Evolutionary conservation across 2,113 vertebrate species (phyloP).

Genomic region (Jacana jacana): DNA sequence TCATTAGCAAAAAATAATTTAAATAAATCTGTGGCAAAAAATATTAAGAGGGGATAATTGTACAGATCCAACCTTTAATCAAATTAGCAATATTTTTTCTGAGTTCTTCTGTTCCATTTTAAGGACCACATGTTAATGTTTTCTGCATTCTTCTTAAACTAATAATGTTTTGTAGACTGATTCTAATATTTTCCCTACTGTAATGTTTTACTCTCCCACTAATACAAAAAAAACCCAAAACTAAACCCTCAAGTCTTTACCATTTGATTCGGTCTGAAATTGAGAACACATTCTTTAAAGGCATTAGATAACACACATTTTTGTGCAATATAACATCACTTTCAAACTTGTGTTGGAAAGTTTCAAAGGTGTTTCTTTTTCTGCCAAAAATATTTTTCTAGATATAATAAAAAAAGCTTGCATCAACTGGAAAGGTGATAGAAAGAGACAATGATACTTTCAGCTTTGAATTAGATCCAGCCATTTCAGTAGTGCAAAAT

Average conservation of each 20-base stretch:
- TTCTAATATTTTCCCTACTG: neutral
- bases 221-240: neutral
- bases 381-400: neutral
- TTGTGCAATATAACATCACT: neutral
- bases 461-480: neutral
- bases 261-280: neutral
- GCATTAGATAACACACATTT: neutral
- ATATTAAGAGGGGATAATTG: neutral
- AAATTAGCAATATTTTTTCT: neutral
- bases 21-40: neutral
- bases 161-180: neutral
- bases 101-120: neutral
- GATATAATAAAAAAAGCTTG: neutral
- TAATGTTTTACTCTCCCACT: neutral
- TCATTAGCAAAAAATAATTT: neutral
- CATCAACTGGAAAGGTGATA: neutral
- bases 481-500: neutral
- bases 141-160: neutral
- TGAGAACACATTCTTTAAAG: neutral
- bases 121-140: neutral
- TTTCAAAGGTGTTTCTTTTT: neutral
- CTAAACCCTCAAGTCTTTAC: neutral
- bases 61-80: neutral
- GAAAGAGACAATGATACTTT: neutral
- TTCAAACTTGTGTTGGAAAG: neutral